Conservation (phyloP, 2,797 vertebrate species). For the Rhabdophis nuchalis region DNA sequence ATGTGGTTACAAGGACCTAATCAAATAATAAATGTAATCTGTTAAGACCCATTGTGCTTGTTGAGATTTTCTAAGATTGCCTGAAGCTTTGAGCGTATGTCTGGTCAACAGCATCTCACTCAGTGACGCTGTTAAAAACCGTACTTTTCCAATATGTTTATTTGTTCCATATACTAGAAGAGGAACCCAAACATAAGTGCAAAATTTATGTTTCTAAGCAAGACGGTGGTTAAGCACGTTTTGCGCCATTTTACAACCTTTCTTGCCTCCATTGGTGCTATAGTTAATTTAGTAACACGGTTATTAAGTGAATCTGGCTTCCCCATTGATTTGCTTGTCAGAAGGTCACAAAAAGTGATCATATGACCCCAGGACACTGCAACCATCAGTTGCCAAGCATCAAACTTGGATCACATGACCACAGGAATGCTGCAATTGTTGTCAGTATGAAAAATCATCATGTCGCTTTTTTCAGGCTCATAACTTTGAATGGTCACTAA, state of each 20-base stretch:
- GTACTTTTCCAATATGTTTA: background rate
- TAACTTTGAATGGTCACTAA: background rate
- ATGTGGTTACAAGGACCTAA: background rate
- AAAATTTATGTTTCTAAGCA: background rate
- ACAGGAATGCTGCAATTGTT: background rate
- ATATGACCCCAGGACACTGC: background rate
- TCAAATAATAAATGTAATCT: background rate
- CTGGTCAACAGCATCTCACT: background rate
- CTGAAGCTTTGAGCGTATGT: background rate
- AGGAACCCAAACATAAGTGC: background rate
- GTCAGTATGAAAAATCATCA: background rate
- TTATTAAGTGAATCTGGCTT: background rate
- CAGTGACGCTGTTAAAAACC: background rate
- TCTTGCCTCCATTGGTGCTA: background rate
- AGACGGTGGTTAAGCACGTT: background rate
- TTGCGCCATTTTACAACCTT: background rate
- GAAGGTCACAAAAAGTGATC: background rate
- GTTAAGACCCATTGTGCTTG: background rate
- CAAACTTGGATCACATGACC: background rate
- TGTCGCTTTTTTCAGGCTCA: background rate
- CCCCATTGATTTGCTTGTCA: background rate
- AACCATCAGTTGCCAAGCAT: background rate
- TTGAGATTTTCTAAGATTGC: background rate
- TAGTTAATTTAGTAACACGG: background rate
- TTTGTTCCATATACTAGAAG: background rate